Conservation (phyloP, 1,140 invertebrate genomes). For the Brachionus sp. region DNA sequence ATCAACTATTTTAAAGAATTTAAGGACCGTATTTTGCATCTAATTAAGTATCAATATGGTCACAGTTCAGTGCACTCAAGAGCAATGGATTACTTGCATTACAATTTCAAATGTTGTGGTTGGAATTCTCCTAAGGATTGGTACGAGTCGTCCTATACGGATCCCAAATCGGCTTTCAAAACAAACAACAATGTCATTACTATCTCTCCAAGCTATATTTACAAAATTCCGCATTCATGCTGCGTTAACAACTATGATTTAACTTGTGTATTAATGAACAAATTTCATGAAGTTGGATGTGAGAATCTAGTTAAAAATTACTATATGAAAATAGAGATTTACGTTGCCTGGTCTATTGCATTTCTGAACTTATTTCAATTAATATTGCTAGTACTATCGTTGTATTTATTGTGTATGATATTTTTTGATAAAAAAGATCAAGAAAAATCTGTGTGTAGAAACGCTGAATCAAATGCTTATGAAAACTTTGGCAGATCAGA, state of each 20-base stretch:
- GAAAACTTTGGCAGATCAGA: not conserved
- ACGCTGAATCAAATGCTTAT: not conserved
- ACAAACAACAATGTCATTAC: slow-evolving; percentile 23
- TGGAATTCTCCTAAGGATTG: slow-evolving; percentile 37
- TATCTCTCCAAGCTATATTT: slow-evolving; percentile 9
- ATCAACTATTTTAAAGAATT: slow-evolving; percentile 40
- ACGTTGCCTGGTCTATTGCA: slow-evolving; percentile 29
- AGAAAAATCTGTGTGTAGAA: not conserved
- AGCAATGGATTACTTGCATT: slow-evolving; percentile 32
- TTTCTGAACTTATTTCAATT: slow-evolving; percentile 43
- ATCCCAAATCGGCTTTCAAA: slow-evolving; percentile 14
- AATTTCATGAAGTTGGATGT: slow-evolving; percentile 38
- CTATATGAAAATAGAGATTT: slow-evolving; percentile 40
- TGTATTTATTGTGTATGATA: slow-evolving; percentile 41
- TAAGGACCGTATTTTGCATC: not conserved
- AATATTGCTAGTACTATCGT: not conserved
- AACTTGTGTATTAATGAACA: slow-evolving; percentile 24
- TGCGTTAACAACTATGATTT: slow-evolving; percentile 40
- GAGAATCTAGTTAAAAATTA: slow-evolving; percentile 7
- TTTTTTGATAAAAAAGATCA: slow-evolving; percentile 33
- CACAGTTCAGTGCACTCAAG: slow-evolving; percentile 16
- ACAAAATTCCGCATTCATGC: slow-evolving; percentile 43
- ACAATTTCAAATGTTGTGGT: slow-evolving; percentile 41
- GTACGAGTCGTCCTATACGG: not conserved
- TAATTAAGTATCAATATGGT: slow-evolving; percentile 26